These are phyloP conservation scores for Tachysurus fulvidraco DNA, from an alignment of 2,113 vertebrate species.

Conservation along the genomic window DNA sequence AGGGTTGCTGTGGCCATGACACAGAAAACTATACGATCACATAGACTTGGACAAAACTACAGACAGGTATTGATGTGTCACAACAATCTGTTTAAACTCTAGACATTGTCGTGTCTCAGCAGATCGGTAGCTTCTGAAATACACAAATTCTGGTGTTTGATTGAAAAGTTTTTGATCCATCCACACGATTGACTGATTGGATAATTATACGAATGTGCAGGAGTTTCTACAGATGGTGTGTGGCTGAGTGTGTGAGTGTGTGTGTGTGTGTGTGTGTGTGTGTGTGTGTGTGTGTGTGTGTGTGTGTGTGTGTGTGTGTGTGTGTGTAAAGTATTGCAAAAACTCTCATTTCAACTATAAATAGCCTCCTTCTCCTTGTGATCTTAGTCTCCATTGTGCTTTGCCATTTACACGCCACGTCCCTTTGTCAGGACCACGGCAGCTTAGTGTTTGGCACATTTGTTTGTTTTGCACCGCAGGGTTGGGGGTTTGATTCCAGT, in stretches of 20 bases:
- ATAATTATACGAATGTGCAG: neutral
- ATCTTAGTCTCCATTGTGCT: neutral
- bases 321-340: neutral
- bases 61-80: too few species aligned
- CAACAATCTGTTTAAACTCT: too few species aligned
- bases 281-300: neutral
- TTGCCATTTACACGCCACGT: neutral
- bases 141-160: neutral
- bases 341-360: neutral
- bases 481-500: too few species aligned
- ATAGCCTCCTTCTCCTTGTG: neutral
- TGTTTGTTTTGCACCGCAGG: too few species aligned
- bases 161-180: neutral
- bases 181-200: neutral
- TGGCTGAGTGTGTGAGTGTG: neutral
- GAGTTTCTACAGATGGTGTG: neutral
- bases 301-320: neutral
- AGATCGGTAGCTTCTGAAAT: neutral
- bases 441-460: too few species aligned
- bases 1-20: too few species aligned
- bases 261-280: neutral
- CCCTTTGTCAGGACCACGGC: neutral
- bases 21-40: too few species aligned
- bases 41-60: too few species aligned
- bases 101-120: neutral